Conservation (phyloP, 2,888 invertebrate genomes). For the Nipponacmea schrenckii region DNA sequence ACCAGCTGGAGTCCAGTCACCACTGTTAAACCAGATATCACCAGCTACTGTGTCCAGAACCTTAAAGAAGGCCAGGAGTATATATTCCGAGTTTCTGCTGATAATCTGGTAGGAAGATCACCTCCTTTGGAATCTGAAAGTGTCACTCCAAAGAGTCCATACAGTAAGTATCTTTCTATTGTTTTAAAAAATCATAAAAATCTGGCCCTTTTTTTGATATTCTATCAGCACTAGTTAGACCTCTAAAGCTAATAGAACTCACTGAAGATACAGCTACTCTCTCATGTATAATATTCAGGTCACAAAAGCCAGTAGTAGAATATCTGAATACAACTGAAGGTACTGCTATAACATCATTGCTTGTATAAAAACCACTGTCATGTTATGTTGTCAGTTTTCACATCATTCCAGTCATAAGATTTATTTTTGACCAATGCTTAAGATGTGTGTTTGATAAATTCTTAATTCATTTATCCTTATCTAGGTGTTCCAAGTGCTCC, state of each 20-base stretch:
- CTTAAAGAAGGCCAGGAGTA: slow-evolving; percentile 69
- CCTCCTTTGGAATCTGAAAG: slow-evolving; percentile 54
- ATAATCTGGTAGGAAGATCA: slow-evolving; percentile 60
- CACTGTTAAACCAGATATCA: slow-evolving; percentile 79
- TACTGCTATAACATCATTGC: too few relatives aligned
- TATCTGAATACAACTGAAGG: slow-evolving; percentile 31
- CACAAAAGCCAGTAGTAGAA: too few relatives aligned
- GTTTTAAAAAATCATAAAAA: slow-evolving; percentile 70
- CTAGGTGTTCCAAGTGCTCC: slow-evolving; percentile 47
- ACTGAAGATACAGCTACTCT: slow-evolving; percentile 48
- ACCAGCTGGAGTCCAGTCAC: slow-evolving; percentile 81
- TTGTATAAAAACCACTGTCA: too few relatives aligned
- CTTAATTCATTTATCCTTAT: neutral
- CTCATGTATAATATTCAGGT: too few relatives aligned
- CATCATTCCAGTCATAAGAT: too few relatives aligned
- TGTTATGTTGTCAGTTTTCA: too few relatives aligned
- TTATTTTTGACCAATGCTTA: too few relatives aligned
- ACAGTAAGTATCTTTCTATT: slow-evolving; percentile 76
- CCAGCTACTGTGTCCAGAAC: slow-evolving; percentile 56
- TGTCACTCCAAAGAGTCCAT: slow-evolving; percentile 57
- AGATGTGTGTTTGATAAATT: too few relatives aligned
- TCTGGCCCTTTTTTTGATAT: slow-evolving; percentile 28
- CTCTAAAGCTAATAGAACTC: slow-evolving; percentile 26
- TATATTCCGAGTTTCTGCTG: slow-evolving; percentile 63
- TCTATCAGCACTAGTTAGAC: slow-evolving; percentile 39